phyloP scores from a whole-genome alignment of 2,113 vertebrate genomes.

The Oncorhynchus clarkii region DNA sequence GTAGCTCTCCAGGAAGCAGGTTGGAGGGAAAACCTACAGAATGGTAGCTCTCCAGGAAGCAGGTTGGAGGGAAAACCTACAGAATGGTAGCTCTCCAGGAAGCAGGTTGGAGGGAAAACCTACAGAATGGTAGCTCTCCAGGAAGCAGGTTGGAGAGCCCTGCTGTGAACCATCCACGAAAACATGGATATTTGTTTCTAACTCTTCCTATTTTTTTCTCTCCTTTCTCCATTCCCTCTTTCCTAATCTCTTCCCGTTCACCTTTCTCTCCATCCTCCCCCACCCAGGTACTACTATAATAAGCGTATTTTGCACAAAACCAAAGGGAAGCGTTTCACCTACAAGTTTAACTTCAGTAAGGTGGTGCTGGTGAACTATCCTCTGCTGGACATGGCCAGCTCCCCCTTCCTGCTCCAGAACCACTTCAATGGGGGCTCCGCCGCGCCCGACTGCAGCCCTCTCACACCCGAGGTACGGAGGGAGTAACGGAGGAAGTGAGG shows the following conservation, averaged over 20 bases:
- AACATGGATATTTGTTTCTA: too few species aligned
- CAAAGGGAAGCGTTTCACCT: conserved; percentile 92
- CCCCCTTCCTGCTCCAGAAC: conserved; percentile 82
- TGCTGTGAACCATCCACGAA: too few species aligned
- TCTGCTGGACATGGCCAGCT: conserved; percentile 84
- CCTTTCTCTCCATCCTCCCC: conserved; percentile 14
- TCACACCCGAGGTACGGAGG: conserved; percentile 79
- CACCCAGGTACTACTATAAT: conserved; percentile 89
- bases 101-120: too few species aligned
- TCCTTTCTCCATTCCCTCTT: conserved; percentile 12
- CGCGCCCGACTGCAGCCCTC: conserved; percentile 79
- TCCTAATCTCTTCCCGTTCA: conserved; percentile 38
- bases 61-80: too few species aligned
- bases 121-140: too few species aligned
- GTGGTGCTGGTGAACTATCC: conserved; percentile 90
- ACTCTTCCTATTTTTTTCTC: conserved; percentile 46
- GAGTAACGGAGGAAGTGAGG: background rate
- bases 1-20: too few species aligned
- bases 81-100: too few species aligned
- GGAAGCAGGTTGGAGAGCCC: too few species aligned
- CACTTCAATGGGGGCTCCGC: conserved; percentile 78
- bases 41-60: too few species aligned
- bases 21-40: too few species aligned
- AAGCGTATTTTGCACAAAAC: conserved; percentile 94
- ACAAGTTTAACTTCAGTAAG: conserved; percentile 96